Base-by-base conservation (phyloP, 2,113 vertebrate genomes). In the Pituophis catenifer region DNA sequence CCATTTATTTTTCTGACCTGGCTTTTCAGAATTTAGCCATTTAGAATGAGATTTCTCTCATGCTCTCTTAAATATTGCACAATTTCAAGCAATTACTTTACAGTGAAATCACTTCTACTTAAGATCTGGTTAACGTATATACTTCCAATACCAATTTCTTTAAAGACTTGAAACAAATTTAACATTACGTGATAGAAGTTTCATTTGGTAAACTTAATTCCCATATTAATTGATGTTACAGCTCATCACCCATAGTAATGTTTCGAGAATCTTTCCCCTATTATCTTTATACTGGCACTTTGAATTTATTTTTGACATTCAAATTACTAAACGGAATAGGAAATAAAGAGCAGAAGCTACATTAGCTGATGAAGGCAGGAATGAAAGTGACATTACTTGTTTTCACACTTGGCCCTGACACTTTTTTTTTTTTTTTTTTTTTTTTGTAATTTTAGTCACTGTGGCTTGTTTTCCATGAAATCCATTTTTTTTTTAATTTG, bases 191-290 rank as follows among this genome's bases (percentile, higher is more conserved):
- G 87, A 33, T 57, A 90, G 59, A 95, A 91, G 59, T 50, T 59
- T 90, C 85, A 58, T 95, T 94, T 81, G 91, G 91, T 93, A 94
- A 96, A 95, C 62, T 93, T 12, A 59, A 93, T 94, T 52, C 57
- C 90, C 85, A 85, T 94, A 94, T 93, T 92, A 96, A 94, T 92
- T 94, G 93, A 87, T 91, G 55, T 89, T 94, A 53, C 48, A 97
- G 89, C 50, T 96, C 85, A 94, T 95, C 91, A 91, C 59, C 33
- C 57, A 1, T 70, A 65, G 70, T 65, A 95, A 85, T 15, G 53
- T 85, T 95, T 93, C 62, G 86, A 95, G 91, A 95, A 94, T 95
- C 86, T 52, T 96, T 94, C 33, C 57, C 59, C 26, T 91, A 5
- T 96, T 94, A 93, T 91, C 89, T 65, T 44, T 93, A 10, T 50